Conservation (phyloP, 2,888 invertebrate species). For the Apoda limacodes region DNA sequence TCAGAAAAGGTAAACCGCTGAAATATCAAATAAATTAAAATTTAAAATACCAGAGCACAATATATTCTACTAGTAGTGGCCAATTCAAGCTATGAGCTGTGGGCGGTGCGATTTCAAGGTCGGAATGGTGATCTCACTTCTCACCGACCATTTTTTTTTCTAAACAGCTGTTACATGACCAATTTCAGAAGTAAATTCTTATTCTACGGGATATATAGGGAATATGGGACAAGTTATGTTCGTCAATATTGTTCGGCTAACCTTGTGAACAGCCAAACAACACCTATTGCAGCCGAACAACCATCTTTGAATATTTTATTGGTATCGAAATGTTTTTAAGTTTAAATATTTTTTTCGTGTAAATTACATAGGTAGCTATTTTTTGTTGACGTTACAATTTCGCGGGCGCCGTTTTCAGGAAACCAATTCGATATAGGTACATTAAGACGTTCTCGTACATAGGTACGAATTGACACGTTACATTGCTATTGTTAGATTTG, state of each 20-base stretch:
- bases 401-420: constrained; percentile 47
- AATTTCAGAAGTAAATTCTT: constrained; percentile 29
- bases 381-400: constrained; percentile 46
- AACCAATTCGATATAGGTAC: no score
- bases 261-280: constrained; percentile 32
- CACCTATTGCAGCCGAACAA: constrained; percentile 32
- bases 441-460: no score
- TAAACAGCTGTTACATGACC: constrained; percentile 36
- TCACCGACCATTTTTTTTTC: constrained; percentile 52
- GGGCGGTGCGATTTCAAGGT: constrained; percentile 43
- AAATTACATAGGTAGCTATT: constrained; percentile 24
- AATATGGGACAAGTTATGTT: constrained; percentile 22
- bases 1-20: no score
- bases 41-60: no score
- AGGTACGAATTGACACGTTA: no score
- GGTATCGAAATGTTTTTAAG: constrained; percentile 37
- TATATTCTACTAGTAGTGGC: constrained; percentile 33
- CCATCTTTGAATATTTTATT: constrained; percentile 46
- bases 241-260: constrained; percentile 25
- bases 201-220: constrained; percentile 22
- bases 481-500: no score
- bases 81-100: constrained; percentile 38
- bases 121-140: constrained; percentile 52
- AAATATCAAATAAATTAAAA: no score
- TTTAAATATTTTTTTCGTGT: constrained; percentile 25